phyloP scores from a whole-genome alignment of 1,140 invertebrate species.

The Parapsyche elsis region DNA sequence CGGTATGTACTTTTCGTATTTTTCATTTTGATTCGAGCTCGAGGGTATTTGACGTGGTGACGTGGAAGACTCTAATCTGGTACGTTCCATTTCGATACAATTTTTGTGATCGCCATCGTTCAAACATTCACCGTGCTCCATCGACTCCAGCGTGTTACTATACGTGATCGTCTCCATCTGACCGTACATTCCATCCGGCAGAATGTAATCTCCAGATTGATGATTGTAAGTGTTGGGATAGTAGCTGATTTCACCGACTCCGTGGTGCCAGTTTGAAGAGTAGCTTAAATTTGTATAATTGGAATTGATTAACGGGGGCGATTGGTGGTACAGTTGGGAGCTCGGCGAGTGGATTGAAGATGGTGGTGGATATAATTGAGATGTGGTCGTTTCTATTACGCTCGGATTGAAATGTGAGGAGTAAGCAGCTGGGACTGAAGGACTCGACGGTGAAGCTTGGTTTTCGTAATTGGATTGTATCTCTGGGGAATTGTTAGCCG shows the following conservation, averaged over 20 bases:
- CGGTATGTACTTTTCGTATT: constrained; percentile 47
- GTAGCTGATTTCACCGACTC: constrained; percentile 43
- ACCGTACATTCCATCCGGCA: constrained; percentile 52
- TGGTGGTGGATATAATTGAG: constrained; percentile 37
- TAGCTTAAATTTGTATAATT: constrained; percentile 51
- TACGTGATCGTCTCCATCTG: constrained; percentile 52
- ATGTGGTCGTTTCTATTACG: constrained; percentile 25
- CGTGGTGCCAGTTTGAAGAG: constrained; percentile 52
- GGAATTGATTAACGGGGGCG: constrained; percentile 40
- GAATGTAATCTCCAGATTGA: constrained; percentile 51
- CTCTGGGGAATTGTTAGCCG: constrained; percentile 62
- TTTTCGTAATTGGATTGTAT: constrained; percentile 59
- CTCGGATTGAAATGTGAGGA: constrained; percentile 31
- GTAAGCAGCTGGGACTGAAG: constrained; percentile 12
- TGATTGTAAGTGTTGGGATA: constrained; percentile 53
- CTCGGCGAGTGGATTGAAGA: constrained; percentile 43
- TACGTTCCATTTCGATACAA: constrained; percentile 46
- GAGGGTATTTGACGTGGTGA: constrained; percentile 17
- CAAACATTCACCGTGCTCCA: constrained; percentile 44
- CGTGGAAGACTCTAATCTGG: constrained; percentile 7
- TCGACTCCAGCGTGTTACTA: constrained; percentile 36
- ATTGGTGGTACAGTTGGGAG: constrained; percentile 52
- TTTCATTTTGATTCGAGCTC: background rate
- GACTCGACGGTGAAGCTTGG: constrained; percentile 43
- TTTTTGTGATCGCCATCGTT: constrained; percentile 41